Conservation (phyloP, 2,113 vertebrate genomes). For the Psilopsiagon aymara region DNA sequence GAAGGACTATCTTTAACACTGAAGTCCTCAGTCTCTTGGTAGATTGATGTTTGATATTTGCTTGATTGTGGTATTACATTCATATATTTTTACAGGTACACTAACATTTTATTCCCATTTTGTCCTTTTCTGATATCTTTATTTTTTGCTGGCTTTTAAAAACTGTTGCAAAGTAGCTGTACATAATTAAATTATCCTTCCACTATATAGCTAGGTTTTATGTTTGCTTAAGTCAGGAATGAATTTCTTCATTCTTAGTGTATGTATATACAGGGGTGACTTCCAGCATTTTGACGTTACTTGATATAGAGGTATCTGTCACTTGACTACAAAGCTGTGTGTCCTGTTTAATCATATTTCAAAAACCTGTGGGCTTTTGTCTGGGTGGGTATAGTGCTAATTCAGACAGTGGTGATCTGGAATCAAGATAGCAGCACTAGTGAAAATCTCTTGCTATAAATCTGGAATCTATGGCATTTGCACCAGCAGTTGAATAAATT, state of each 20-base stretch:
- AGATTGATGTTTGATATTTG: neutral
- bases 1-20: neutral
- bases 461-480: neutral
- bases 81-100: neutral
- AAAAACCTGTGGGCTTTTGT: neutral
- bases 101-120: neutral
- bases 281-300: neutral
- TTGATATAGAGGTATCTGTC: neutral
- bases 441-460: neutral
- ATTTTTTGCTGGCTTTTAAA: neutral
- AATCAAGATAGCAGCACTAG: neutral
- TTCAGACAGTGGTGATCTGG: neutral
- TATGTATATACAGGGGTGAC: neutral
- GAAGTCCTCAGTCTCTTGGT: neutral
- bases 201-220: accelerated
- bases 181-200: neutral
- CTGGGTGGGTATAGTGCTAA: neutral
- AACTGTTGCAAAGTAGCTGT: neutral
- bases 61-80: neutral
- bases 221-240: neutral
- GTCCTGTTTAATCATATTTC: neutral
- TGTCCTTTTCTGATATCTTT: neutral
- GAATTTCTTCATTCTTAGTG: neutral
- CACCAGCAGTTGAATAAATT: neutral
- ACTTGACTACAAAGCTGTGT: neutral